Percentiles rank a stretch among this genome's conserved stretches.
These are phyloP conservation scores for Chlorocebus sabaeus DNA, from an alignment of 2,113 vertebrate species.

Conservation along the genomic window DNA sequence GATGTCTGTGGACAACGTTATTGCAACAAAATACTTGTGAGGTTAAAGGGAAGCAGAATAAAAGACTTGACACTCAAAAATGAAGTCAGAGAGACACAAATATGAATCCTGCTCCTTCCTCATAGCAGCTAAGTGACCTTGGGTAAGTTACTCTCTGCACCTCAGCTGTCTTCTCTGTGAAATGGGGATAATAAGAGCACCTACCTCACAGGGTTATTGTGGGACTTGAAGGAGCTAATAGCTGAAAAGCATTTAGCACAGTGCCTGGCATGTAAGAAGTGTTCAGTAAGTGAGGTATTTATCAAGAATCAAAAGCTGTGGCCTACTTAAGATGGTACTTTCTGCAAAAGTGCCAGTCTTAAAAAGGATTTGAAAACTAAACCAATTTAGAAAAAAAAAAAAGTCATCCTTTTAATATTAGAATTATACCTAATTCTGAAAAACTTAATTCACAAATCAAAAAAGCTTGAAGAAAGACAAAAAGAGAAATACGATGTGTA, in stretches of 20 bases:
- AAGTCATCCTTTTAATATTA: neutral
- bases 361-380: neutral
- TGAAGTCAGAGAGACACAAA: neutral
- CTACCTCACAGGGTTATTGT: neutral
- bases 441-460: neutral
- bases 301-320: neutral
- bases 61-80: neutral
- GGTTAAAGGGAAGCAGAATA: neutral
- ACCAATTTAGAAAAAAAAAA: neutral
- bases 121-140: neutral
- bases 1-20: neutral
- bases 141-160: neutral
- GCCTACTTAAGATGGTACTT: neutral
- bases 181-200: neutral
- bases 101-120: neutral
- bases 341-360: neutral
- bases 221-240: neutral
- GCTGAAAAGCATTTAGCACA: neutral
- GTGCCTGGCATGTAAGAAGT: neutral
- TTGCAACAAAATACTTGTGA: neutral
- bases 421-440: neutral
- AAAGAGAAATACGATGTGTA: neutral
- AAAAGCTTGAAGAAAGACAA: neutral
- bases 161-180: neutral
- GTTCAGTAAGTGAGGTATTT: neutral